Evolutionary conservation across 2,888 invertebrate genomes (phyloP), one percentile per base, ranked within the genome.

Genomic region (Scaptomyza tumidula): DNA sequence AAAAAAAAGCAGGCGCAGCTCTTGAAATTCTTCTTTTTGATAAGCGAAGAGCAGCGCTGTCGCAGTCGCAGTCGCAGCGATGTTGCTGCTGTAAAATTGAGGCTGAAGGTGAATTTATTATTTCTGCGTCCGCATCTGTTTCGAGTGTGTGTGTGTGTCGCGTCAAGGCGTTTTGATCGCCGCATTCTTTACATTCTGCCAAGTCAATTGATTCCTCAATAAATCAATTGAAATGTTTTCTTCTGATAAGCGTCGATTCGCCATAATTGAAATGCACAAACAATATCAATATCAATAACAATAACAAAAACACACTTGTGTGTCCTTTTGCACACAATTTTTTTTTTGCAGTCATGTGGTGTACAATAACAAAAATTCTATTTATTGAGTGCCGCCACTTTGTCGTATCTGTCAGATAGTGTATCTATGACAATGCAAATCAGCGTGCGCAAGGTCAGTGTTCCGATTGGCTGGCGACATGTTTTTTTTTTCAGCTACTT

Each of bases 171-270:
- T 66, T 33, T 33, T 13, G 13, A 33, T 49, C 33, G 49, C 61
- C 66, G 64, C 86, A 71, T 81, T 87, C 78, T 70, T 79, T 10
- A 45, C 62, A 62, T 56, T 56, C 19, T 14, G 45, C 64, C 89
- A 84, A 84, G 45, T 66, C 89, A 86, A 82, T 88, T 82, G 88
- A 80, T 80, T 59, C 45, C 56, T 43, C 73, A 64, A 74, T 84
- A 89, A 84, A 81, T 87, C 88, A 81, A 88, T 81, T 81, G 86
- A 81, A 71, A 67, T 50, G 45, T 54, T 49, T 54, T 46, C 16
- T 54, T 46, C 16, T 57, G 68, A 81, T 78, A 72, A 72, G 74
- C 80, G 33, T 33, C 59, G 55, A 63, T 53, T 60, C 11, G 59
- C 49, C 37, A 49, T 41, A 75, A 79, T 75, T 80, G 76, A 75